A percentile compares a stretch with the other conserved stretches of the same genome.
Conservation (phyloP, 2,797 vertebrate genomes). For the Iguana delicatissima region DNA sequence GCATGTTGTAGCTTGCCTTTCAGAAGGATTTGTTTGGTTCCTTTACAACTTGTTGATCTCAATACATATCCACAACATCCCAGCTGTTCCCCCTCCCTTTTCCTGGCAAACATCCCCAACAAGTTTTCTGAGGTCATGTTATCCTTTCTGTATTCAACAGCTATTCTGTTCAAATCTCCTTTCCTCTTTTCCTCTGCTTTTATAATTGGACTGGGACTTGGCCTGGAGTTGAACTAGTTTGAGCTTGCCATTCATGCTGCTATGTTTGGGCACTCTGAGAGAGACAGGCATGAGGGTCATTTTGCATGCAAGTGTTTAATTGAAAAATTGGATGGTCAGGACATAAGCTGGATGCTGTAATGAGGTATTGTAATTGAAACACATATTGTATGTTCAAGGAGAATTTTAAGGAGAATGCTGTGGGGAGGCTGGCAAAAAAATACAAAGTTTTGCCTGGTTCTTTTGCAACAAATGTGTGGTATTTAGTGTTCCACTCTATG, state of each 20-base stretch:
- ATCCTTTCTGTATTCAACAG: neutral
- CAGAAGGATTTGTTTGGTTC: neutral
- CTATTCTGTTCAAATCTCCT: fast-evolving
- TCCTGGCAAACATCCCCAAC: neutral
- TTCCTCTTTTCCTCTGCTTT: neutral
- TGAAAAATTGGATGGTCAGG: slow-evolving; percentile 8
- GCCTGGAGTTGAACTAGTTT: neutral
- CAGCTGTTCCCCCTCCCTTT: neutral
- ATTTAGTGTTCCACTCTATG: neutral
- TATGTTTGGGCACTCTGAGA: neutral
- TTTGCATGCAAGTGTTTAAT: neutral
- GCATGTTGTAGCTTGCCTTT: neutral
- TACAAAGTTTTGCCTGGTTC: neutral
- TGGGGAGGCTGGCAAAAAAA: neutral
- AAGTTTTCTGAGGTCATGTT: neutral
- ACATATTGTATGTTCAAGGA: neutral
- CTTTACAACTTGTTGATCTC: neutral
- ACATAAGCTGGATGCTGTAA: neutral
- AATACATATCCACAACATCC: neutral
- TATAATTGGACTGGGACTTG: neutral
- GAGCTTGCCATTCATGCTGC: neutral
- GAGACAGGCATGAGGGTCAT: slow-evolving; percentile 11
- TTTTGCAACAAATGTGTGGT: neutral
- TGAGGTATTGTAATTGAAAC: slow-evolving; percentile 30
- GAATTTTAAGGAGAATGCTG: slow-evolving; percentile 18